A percentile compares a stretch with the other conserved stretches of the same genome.
These are phyloP conservation scores for Cirrhinus molitorella DNA, from an alignment of 2,797 vertebrate species.

Conservation along the genomic window DNA sequence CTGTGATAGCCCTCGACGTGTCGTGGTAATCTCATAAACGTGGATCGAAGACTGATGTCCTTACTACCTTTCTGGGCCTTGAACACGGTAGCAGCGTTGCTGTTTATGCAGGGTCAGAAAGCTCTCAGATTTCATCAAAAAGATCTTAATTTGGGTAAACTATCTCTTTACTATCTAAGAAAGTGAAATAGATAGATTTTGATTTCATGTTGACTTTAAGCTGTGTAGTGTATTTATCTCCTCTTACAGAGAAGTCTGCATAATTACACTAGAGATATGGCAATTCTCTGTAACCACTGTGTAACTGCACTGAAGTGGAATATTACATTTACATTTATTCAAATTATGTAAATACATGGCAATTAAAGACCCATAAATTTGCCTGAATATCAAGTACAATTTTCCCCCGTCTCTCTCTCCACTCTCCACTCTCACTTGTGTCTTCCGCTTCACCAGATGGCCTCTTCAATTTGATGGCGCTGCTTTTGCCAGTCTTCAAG, in stretches of 20 bases:
- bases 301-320: not conserved
- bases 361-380: constrained; percentile 48
- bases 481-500: constrained; percentile 74
- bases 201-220: constrained; percentile 1
- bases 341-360: constrained; percentile 46
- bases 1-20: no score
- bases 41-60: no score
- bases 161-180: not conserved
- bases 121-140: no score
- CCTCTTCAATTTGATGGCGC: constrained; percentile 77
- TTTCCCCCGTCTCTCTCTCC: not conserved
- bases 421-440: constrained; percentile 36
- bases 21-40: no score
- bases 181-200: not conserved
- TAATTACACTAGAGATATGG: constrained; percentile 16
- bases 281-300: not conserved
- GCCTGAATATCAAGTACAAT: constrained; percentile 19
- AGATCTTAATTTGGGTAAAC: not conserved
- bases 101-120: no score
- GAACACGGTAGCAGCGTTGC: no score
- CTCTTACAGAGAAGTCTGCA: constrained; percentile 15
- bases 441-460: constrained; percentile 77
- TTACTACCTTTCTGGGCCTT: no score
- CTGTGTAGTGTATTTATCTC: constrained; percentile 21
- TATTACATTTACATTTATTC: constrained; percentile 32